These are phyloP conservation scores for Drosophila lutescens DNA, from an alignment of 2,888 invertebrate genomes.

Conservation along the genomic window DNA sequence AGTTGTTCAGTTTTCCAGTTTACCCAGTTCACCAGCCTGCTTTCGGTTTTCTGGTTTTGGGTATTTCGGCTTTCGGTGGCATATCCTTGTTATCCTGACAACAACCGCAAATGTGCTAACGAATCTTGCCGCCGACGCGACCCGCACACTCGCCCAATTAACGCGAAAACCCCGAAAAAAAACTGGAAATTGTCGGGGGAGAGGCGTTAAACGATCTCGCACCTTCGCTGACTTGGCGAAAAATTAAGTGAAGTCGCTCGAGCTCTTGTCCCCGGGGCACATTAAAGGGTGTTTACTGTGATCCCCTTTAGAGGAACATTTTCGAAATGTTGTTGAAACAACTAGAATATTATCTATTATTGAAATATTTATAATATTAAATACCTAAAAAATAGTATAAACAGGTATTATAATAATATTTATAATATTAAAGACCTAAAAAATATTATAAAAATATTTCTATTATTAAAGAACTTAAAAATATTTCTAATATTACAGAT, in stretches of 20 bases:
- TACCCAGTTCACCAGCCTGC: not conserved
- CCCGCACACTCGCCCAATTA: conserved; percentile 69
- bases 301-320: no score
- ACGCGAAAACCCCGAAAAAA: conserved; percentile 56
- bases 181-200: conserved; percentile 9
- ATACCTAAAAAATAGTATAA: no score
- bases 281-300: not conserved
- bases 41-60: not conserved
- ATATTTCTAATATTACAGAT: not conserved
- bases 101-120: conserved; percentile 79
- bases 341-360: no score
- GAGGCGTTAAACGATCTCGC: conserved; percentile 74
- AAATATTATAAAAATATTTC: not conserved
- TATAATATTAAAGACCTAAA: no score
- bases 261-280: not conserved
- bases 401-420: no score
- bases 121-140: conserved; percentile 54
- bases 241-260: conserved; percentile 18
- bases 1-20: conserved; percentile 8
- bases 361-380: not conserved
- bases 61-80: conserved; percentile 20
- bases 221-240: conserved; percentile 71
- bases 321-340: not conserved
- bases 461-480: not conserved
- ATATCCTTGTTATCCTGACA: conserved; percentile 64